A percentile compares a stretch with the other conserved stretches of the same genome.
Conservation (phyloP, 2,888 invertebrate genomes). For the Perizoma flavofasciatum region DNA sequence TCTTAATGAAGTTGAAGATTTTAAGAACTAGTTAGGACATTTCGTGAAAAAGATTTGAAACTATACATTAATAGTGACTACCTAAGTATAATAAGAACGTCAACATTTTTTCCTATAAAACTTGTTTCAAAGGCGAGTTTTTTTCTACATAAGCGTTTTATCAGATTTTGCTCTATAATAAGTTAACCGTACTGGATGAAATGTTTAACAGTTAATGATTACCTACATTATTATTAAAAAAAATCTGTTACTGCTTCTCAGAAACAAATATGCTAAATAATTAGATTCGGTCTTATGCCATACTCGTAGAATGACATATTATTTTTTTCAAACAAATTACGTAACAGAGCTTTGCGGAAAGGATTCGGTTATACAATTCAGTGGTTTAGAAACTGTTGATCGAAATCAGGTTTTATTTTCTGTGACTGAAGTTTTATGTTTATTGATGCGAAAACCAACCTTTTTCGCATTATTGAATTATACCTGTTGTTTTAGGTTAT, state of each 20-base stretch:
- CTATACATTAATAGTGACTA: background rate
- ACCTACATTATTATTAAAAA: too few species aligned
- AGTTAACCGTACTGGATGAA: conserved; percentile 24
- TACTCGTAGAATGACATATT: too few species aligned
- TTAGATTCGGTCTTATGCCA: too few species aligned
- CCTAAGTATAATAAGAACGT: too few species aligned
- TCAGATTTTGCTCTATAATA: conserved; percentile 22
- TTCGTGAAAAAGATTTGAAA: conserved; percentile 8
- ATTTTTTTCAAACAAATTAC: too few species aligned
- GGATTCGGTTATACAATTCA: too few species aligned
- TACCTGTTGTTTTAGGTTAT: background rate
- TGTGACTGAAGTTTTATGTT: too few species aligned
- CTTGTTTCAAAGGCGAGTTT: conserved; percentile 15
- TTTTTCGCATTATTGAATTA: conserved; percentile 25
- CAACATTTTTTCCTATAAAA: too few species aligned
- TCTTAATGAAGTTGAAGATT: background rate
- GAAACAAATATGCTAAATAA: conserved; percentile 24
- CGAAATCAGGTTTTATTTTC: too few species aligned
- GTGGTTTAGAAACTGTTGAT: background rate
- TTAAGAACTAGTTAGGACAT: conserved; percentile 1
- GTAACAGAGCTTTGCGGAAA: too few species aligned
- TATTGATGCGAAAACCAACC: conserved; percentile 39
- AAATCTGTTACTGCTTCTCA: conserved; percentile 12
- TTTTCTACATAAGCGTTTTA: conserved; percentile 23
- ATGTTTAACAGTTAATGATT: conserved; percentile 31